Evolutionary conservation across 2,797 vertebrate genomes (phyloP).

Genomic region (Oreonectes daqikongensis): DNA sequence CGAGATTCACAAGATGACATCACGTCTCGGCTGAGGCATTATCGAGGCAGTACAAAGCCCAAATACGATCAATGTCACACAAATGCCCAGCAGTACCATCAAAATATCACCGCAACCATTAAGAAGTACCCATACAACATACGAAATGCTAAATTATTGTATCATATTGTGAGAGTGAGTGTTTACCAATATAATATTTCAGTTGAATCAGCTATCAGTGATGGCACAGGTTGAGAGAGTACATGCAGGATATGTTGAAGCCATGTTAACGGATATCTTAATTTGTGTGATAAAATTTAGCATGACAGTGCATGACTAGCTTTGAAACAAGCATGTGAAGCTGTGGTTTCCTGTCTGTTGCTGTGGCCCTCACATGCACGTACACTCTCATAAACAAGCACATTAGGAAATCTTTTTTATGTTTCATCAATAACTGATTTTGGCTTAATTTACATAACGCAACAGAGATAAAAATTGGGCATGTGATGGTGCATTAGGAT

Average conservation of each 20-base stretch:
- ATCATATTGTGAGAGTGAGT: neutral
- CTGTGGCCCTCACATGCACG: conserved; percentile 26
- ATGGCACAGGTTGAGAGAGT: neutral
- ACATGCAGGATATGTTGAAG: neutral
- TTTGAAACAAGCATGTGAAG: conserved; percentile 61
- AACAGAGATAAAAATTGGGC: neutral
- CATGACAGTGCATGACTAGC: conserved; percentile 66
- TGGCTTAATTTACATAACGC: neutral
- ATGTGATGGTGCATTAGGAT: conserved; percentile 2
- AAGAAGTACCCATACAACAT: neutral
- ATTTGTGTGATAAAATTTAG: conserved; percentile 49
- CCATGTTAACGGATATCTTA: conserved; percentile 20
- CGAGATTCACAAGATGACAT: conserved; percentile 78
- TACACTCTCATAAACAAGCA: conserved; percentile 29
- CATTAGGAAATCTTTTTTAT: conserved; percentile 24
- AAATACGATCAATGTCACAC: conserved; percentile 71
- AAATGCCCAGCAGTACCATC: conserved; percentile 14
- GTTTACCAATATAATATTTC: neutral
- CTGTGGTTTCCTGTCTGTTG: conserved; percentile 71
- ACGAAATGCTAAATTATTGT: neutral
- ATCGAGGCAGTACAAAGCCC: conserved; percentile 68
- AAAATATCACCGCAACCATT: neutral
- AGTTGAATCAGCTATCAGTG: neutral
- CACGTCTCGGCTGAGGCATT: conserved; percentile 80
- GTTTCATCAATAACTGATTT: conserved; percentile 33